phyloP scores from a whole-genome alignment of 2,113 vertebrate species.

The Xenopus laevis region DNA sequence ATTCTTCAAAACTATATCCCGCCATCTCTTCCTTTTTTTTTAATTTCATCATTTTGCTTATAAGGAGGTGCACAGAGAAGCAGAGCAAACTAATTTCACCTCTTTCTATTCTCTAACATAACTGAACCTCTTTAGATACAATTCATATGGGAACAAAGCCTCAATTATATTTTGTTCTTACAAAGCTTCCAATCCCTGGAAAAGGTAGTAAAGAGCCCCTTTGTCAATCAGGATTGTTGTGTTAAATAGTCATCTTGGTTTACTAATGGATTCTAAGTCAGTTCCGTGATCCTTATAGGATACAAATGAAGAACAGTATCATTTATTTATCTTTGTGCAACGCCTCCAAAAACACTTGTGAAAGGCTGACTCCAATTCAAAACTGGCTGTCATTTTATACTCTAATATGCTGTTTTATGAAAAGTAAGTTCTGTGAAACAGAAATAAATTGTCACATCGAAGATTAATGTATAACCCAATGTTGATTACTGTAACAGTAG shows the following conservation, averaged over 20 bases:
- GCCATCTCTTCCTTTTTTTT: too few species aligned
- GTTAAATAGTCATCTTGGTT: conserved; percentile 47
- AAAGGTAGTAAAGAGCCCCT: conserved; percentile 37
- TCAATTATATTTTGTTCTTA: conserved; percentile 33
- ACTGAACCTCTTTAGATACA: conserved; percentile 10
- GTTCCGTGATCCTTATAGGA: conserved; percentile 17
- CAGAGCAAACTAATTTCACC: conserved; percentile 42
- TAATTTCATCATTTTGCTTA: too few species aligned
- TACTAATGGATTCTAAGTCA: conserved; percentile 43
- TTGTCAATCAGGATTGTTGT: conserved; percentile 41
- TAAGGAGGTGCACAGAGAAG: not conserved
- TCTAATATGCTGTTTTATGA: not conserved
- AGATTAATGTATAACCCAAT: not conserved
- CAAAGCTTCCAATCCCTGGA: conserved; percentile 25
- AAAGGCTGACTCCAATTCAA: conserved; percentile 40
- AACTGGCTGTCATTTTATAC: conserved; percentile 9
- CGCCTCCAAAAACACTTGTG: conserved; percentile 2
- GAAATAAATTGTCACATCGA: not conserved
- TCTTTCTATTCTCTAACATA: conserved; percentile 27
- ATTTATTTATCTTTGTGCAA: conserved; percentile 5
- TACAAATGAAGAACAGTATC: conserved; percentile 34
- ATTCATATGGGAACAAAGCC: conserved; percentile 32
- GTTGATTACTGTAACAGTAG: not conserved
- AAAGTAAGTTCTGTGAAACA: not conserved
- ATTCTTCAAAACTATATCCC: too few species aligned